Base-by-base conservation (phyloP, 2,888 invertebrate genomes). In the Pherbina coryleti region DNA sequence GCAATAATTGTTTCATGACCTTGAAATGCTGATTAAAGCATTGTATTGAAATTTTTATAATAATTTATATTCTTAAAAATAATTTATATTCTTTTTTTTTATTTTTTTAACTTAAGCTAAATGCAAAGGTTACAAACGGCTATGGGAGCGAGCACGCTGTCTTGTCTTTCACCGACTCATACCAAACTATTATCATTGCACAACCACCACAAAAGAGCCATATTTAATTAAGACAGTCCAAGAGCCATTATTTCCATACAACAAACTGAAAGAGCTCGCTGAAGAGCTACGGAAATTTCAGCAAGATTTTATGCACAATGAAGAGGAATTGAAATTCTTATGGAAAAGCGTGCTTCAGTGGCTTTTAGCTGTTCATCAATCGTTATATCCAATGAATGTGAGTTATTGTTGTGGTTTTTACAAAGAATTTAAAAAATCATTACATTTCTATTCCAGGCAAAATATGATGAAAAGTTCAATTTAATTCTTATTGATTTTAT, bases 281-380 rank as follows among this genome's bases (percentile, higher is more conserved):
- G 55, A 69, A 3, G 81, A 79, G 31, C 25, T 82, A 14, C 76
- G 73, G 14, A 76, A 70, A 73, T 55, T 62, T 9, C 67, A 80
- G 9, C 17, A 44, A 8, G 28, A 37, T 3, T 66, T 66, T 22
- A 75, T 76, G n/a, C 49, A 74, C 17, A 74, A 70, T 0, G 28
- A 73, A 72, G 72, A 80, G 28, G 78, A 79, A 14, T 37, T 67
- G 7, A 74, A 69, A 60, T 79, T 80, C 57, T 79, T 82, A 67
- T 83, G 82, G 82, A 79, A 78, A 37, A 81, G 79, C 55, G 9
- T 81, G 0, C 60, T 83, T 11, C 74, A 79, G 9, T 83, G 83
- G 83, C 57, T 83, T 3, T 11, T 77, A n/a, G 77, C 80, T 3
- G 70, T 83, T 37, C 81, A 81, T 37, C 31, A 70, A 14, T 81